phyloP scores from a whole-genome alignment of 2,113 vertebrate genomes.

The Barbus barbus region DNA sequence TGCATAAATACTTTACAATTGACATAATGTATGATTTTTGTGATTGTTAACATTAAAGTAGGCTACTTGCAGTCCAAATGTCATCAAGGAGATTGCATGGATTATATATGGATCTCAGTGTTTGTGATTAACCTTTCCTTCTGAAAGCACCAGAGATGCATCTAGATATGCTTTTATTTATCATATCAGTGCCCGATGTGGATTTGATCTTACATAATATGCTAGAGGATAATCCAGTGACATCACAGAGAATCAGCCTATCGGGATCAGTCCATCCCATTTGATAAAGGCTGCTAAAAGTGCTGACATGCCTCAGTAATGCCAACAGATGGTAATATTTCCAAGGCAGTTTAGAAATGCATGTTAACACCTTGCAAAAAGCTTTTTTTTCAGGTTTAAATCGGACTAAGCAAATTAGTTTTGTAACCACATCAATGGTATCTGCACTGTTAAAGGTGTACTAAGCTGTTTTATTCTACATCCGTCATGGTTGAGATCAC shows the following conservation, averaged over 20 bases:
- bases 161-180: constrained; percentile 13
- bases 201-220: constrained; percentile 63
- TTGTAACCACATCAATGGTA: neutral
- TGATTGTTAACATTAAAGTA: neutral
- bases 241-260: constrained; percentile 23
- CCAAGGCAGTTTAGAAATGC: neutral
- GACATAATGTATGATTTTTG: neutral
- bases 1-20: neutral
- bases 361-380: neutral
- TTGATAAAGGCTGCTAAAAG: neutral
- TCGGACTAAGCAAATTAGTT: neutral
- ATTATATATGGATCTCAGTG: neutral
- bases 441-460: neutral
- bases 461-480: neutral
- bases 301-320: neutral
- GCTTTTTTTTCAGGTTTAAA: neutral
- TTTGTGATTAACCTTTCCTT: neutral
- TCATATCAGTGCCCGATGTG: constrained; percentile 34
- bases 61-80: neutral
- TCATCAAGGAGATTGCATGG: neutral
- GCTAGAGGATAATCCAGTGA: constrained; percentile 39
- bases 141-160: neutral
- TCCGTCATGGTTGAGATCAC: neutral
- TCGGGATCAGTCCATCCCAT: constrained; percentile 24
- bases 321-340: constrained; percentile 27